Base-by-base conservation (phyloP, 2,113 vertebrate genomes). In the Planiliza haematocheilus region DNA sequence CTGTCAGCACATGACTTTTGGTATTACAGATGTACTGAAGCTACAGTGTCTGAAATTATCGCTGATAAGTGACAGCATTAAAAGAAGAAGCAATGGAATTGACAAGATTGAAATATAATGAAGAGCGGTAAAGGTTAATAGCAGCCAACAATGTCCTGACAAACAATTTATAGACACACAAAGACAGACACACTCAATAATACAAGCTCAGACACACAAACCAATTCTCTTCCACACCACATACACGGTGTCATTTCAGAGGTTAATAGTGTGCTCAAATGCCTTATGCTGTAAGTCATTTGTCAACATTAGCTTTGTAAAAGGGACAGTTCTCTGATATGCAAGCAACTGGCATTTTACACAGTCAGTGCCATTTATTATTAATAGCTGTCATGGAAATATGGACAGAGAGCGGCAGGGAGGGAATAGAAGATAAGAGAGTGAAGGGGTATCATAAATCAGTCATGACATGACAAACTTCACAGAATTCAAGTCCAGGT, bases 281-380 rank as follows among this genome's bases (percentile, higher is more conserved):
- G 77, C 41, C 68, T 79, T 77, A 48, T 68, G 71, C 85, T 88
- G 50, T 0, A 49, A 77, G 82, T 89, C 75, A 86, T 91, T 89
- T 88, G 88, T 91, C 89, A 88, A 81, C 84, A 87, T 89, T 85
- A 80, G 72, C 72, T 68, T 70, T 71, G 46, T 82, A 74, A 87
- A 80, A 70, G 66, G 74, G 77, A 74, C 85, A 74, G 70, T 76
- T 87, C 53, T 56, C 77, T 89, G 86, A 87, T 86, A 73, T 82
- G 81, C 84, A 67, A 59, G 61, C 51, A 70, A 65, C 51, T 87
- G 88, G 76, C 88, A 91, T 89, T 90, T 90, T 77, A 85, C 82
- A 88, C 85, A 84, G 76, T 69, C 53, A 8, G 64, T 52, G 76
- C 36, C 84, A 82, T 92, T 82, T 49, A 92, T 91, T 89, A 90